A percentile compares a stretch with the other conserved stretches of the same genome.
Conservation (phyloP, 2,888 invertebrate species). For the Aphidoletes aphidimyza region DNA sequence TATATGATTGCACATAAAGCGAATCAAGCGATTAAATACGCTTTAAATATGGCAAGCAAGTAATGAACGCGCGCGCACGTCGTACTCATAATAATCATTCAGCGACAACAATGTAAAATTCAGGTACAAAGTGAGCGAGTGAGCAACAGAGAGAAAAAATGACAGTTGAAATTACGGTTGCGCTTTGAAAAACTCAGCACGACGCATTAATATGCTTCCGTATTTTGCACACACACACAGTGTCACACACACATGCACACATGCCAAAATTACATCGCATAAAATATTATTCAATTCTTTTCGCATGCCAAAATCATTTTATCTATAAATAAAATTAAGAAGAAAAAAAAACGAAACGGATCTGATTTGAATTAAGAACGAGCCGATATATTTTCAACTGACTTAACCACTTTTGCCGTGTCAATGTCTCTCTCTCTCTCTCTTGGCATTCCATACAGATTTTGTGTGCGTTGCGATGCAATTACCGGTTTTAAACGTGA, state of each 20-base stretch:
- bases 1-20: conserved; percentile 8
- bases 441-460: neutral
- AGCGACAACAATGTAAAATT: neutral
- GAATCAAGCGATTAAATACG: conserved; percentile 18
- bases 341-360: too few species aligned
- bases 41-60: conserved; percentile 41
- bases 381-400: neutral
- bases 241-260: neutral
- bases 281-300: neutral
- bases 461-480: neutral
- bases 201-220: neutral
- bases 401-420: neutral
- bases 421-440: neutral
- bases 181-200: neutral
- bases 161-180: neutral
- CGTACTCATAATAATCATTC: conserved; percentile 32
- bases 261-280: too few species aligned
- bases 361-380: too few species aligned
- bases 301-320: too few species aligned
- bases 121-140: neutral
- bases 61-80: neutral
- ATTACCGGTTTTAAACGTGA: neutral
- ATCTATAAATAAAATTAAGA: too few species aligned
- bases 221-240: neutral
- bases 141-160: neutral